A percentile compares a stretch with the other conserved stretches of the same genome.
Evolutionary conservation across 2,113 vertebrate species (phyloP).

Genomic region (Psammodynastes pulverulentus): DNA sequence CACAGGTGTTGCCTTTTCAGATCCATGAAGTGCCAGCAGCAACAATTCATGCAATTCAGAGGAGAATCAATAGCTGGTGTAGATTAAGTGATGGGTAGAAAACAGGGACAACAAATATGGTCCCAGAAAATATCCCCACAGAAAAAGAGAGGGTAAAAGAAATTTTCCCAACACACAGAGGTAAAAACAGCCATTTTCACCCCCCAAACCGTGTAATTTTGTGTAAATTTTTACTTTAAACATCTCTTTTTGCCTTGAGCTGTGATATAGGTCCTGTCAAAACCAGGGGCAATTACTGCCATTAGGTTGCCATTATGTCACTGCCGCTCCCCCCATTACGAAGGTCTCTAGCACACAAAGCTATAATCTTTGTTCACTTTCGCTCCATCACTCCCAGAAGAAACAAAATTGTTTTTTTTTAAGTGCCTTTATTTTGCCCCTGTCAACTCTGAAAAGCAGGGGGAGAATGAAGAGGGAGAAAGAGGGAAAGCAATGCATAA

Average conservation of each 20-base stretch:
- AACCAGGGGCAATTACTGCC: constrained; percentile 97
- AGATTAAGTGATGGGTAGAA: constrained; percentile 63
- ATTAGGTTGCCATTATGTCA: constrained; percentile 99
- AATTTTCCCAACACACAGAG: constrained; percentile 60
- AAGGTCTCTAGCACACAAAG: constrained; percentile 86
- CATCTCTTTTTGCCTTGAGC: constrained; percentile 90
- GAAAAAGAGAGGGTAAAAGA: constrained; percentile 54
- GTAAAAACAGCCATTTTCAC: constrained; percentile 87
- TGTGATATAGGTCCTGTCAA: constrained; percentile 99
- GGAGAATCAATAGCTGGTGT: constrained; percentile 52
- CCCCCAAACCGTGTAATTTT: constrained; percentile 94
- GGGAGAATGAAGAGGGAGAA: constrained; percentile 33
- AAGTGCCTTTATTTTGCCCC: constrained; percentile 82
- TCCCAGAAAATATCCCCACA: constrained; percentile 57
- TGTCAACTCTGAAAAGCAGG: constrained; percentile 79
- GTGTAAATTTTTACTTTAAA: constrained; percentile 98
- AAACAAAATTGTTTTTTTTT: constrained; percentile 83
- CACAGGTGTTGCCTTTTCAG: not conserved
- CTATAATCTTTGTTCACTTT: constrained; percentile 99
- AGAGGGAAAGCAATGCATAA: constrained; percentile 74
- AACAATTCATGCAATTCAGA: constrained; percentile 27
- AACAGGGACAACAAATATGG: constrained; percentile 56
- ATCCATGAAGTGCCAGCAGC: constrained; percentile 30
- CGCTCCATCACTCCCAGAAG: constrained; percentile 88
- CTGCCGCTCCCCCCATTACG: constrained; percentile 83